Conservation (phyloP, 2,888 invertebrate species). For the Belgica antarctica region DNA sequence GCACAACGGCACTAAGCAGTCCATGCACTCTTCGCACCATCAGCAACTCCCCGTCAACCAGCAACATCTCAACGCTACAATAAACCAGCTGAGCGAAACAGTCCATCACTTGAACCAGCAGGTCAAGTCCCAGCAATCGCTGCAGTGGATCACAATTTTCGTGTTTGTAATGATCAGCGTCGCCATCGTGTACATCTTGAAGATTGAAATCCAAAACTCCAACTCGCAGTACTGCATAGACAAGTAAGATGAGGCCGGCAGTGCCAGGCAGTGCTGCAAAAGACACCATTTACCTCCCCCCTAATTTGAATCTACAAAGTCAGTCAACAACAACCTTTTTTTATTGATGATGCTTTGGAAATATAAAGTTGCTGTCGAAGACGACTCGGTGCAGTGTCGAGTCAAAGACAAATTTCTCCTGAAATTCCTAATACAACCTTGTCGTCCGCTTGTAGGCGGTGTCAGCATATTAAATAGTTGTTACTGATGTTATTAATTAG, state of each 20-base stretch:
- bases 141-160: conserved; percentile 58
- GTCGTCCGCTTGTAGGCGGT: too few relatives aligned
- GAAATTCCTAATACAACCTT: too few relatives aligned
- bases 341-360: conserved; percentile 7
- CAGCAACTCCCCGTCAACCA: conserved; percentile 5
- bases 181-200: conserved; percentile 55
- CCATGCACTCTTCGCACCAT: not conserved
- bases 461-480: too few relatives aligned
- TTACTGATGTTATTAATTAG: conserved; percentile 1
- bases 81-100: conserved; percentile 54
- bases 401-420: too few relatives aligned
- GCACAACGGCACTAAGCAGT: conserved; percentile 37
- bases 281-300: conserved; percentile 10
- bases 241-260: conserved; percentile 21
- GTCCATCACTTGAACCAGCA: conserved; percentile 56
- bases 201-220: conserved; percentile 51
- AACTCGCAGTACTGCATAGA: conserved; percentile 46
- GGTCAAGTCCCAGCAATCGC: conserved; percentile 56
- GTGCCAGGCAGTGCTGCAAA: not conserved
- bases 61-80: conserved; percentile 44
- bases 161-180: conserved; percentile 55
- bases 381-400: too few relatives aligned
- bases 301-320: not conserved
- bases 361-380: too few relatives aligned
- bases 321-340: not conserved